Conservation (phyloP, 2,113 vertebrate species). For the Melierax canorus region DNA sequence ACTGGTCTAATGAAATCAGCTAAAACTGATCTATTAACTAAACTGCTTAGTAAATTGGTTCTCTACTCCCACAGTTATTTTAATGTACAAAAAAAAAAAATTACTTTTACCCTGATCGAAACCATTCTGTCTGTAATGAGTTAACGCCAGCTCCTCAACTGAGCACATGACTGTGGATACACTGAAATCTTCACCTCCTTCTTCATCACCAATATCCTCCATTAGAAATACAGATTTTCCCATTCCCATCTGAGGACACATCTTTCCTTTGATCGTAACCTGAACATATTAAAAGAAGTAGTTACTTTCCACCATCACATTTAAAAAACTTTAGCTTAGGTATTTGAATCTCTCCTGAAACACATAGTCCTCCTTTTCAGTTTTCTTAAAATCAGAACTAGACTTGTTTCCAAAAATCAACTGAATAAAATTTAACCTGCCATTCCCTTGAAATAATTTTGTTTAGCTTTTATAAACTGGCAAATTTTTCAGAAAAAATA, state of each 20-base stretch:
- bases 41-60: neutral
- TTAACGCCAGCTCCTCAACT: constrained; percentile 89
- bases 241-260: constrained; percentile 87
- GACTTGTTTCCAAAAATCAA: neutral
- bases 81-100: neutral
- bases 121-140: constrained; percentile 82
- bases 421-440: neutral
- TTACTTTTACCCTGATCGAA: constrained; percentile 87
- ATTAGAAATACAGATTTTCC: constrained; percentile 89
- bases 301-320: neutral
- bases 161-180: constrained; percentile 85
- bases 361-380: neutral
- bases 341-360: neutral
- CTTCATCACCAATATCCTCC: constrained; percentile 55
- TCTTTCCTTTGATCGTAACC: constrained; percentile 91
- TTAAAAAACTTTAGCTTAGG: neutral
- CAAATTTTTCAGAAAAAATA: neutral
- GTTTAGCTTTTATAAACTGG: neutral
- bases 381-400: neutral
- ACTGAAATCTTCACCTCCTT: neutral
- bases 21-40: neutral
- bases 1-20: neutral
- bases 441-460: neutral
- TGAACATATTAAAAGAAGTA: constrained; percentile 36
- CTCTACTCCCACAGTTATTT: neutral